These are phyloP conservation scores for Distichodus sexfasciatus DNA, from an alignment of 2,797 vertebrate genomes.

Conservation along the genomic window DNA sequence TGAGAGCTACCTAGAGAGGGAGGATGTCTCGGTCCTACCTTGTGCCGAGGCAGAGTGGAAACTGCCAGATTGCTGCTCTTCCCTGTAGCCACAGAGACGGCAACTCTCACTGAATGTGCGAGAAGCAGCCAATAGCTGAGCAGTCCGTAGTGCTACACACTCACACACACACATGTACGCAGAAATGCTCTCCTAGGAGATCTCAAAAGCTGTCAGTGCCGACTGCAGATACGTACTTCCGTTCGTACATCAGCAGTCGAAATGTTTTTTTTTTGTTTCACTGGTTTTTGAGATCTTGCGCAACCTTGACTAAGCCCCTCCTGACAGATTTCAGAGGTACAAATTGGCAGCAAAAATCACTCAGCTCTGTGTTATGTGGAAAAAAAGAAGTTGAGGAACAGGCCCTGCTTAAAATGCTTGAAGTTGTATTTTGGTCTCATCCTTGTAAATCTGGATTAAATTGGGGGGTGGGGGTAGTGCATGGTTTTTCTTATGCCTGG, in stretches of 20 bases:
- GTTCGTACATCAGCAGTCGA: background rate
- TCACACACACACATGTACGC: slow-evolving; percentile 33
- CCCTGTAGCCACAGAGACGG: slow-evolving; percentile 57
- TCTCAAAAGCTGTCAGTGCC: slow-evolving; percentile 36
- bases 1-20: slow-evolving; percentile 26
- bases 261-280: too few relatives aligned
- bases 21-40: slow-evolving; percentile 43
- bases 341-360: too few relatives aligned
- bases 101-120: slow-evolving; percentile 54
- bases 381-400: too few relatives aligned
- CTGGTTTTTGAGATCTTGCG: too few relatives aligned
- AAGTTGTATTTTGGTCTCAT: too few relatives aligned
- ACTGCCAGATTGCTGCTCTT: slow-evolving; percentile 50
- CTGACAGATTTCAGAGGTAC: too few relatives aligned
- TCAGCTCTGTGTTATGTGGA: too few relatives aligned
- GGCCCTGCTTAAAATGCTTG: too few relatives aligned
- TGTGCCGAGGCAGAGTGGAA: slow-evolving; percentile 38
- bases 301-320: too few relatives aligned
- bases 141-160: slow-evolving; percentile 42
- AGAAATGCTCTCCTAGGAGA: slow-evolving; percentile 22
- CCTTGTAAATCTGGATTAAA: too few relatives aligned
- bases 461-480: too few relatives aligned
- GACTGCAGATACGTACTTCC: slow-evolving; percentile 15
- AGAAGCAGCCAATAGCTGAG: slow-evolving; percentile 68
- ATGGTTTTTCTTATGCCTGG: too few relatives aligned